Conservation (phyloP, 1,140 invertebrate genomes). For the Danaus plexippus region DNA sequence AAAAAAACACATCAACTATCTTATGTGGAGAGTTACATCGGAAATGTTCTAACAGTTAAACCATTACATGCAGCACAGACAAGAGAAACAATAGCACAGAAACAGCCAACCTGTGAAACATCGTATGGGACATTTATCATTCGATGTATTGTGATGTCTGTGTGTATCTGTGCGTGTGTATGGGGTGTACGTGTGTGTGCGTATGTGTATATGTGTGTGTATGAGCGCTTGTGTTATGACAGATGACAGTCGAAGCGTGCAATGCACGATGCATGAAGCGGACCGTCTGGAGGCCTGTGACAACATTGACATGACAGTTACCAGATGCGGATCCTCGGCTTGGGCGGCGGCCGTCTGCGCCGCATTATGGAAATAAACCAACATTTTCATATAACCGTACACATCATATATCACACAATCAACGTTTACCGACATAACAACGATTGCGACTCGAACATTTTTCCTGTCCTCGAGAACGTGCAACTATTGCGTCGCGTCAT, state of each 20-base stretch:
- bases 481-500: constrained; percentile 9
- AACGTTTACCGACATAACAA: constrained; percentile 4
- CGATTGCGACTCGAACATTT: constrained; percentile 9
- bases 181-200: neutral
- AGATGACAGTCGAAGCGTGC: constrained; percentile 56
- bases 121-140: constrained; percentile 20
- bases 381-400: constrained; percentile 35
- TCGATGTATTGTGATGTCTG: constrained; percentile 12
- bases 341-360: constrained; percentile 84
- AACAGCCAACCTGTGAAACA: constrained; percentile 21
- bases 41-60: constrained; percentile 4
- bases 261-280: constrained; percentile 66
- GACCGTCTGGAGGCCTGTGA: constrained; percentile 61
- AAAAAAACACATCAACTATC: neutral
- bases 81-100: constrained; percentile 19
- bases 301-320: constrained; percentile 75
- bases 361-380: constrained; percentile 60
- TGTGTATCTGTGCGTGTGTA: constrained; percentile 1
- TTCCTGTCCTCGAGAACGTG: constrained; percentile 13
- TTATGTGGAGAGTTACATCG: neutral
- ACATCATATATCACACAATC: constrained; percentile 4
- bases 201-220: neutral
- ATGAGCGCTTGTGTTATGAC: constrained; percentile 2
- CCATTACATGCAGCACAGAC: constrained; percentile 19
- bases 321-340: constrained; percentile 92